These are phyloP conservation scores for Aselliscus stoliczkanus DNA, from an alignment of 2,797 vertebrate genomes.

Conservation along the genomic window DNA sequence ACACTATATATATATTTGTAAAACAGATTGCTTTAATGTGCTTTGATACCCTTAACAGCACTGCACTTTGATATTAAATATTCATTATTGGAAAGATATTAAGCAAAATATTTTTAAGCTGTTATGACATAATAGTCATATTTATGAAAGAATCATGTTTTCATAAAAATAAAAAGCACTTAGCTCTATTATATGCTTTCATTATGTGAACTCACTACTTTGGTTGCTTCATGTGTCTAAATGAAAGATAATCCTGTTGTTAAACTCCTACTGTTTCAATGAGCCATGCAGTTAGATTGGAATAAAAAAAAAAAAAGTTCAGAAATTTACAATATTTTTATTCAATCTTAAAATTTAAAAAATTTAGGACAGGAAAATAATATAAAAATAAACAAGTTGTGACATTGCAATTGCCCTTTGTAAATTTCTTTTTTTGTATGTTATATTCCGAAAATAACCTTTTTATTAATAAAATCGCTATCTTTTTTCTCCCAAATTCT, in stretches of 20 bases:
- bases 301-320: background rate
- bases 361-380: background rate
- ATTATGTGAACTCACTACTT: background rate
- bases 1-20: background rate
- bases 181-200: background rate
- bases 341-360: background rate
- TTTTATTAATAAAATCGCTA: slow-evolving; percentile 21
- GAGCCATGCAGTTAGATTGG: background rate
- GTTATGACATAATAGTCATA: background rate
- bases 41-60: background rate
- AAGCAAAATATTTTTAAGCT: background rate
- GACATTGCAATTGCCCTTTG: background rate
- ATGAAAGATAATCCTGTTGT: background rate
- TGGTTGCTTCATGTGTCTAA: background rate
- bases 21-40: background rate
- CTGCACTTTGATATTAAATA: background rate
- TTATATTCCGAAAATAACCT: background rate
- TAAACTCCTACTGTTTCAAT: background rate
- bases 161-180: background rate
- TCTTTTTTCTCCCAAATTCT: background rate
- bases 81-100: background rate
- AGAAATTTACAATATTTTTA: background rate
- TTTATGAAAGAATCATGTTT: background rate
- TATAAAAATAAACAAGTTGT: background rate
- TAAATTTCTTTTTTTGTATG: background rate